Evolutionary conservation across 2,888 invertebrate genomes (phyloP), one percentile per base, ranked within the genome.

Genomic region (Drosophila leonis): DNA sequence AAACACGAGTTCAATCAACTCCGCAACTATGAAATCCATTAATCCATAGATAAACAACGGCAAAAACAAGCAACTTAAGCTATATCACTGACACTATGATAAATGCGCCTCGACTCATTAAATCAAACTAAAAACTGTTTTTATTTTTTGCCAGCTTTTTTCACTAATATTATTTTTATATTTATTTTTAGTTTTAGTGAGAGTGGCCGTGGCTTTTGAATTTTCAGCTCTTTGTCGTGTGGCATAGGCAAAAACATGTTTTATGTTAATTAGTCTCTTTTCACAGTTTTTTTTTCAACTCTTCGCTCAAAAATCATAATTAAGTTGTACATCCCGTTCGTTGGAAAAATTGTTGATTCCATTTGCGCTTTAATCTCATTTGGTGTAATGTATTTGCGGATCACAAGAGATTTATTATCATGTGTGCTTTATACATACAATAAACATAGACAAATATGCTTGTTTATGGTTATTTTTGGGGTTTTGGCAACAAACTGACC

Each of bases 91-190:
- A 66, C 68, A 70, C 72, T 75, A 68, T 85, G 85, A 85, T 83
- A 77, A 87, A 85, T 89, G 84, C 69, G 79, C 66, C 33, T 60
- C 57, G 67, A 73, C 80, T 83, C 89, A 87, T 89, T 87, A 87
- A 89, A 82, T 87, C 67, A 72, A 61, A 62, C 73, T 35, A 41
- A 63, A 41, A 65, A 54, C 54, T 54, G 10, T 49, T n/a, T 48
- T 29, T 29, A 10, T 49, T 55, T 59, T 68, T 72, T 75, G 39
- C 55, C 54, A 59, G 12, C 51, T 60, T 61, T 60, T 29, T 56
- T 33, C 55, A 35, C 39, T 65, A 51, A n/a, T 66, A 44, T 60
- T 56, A 29, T 63, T 59, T 35, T 42, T 56, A 29, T 63, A 55
- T 35, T 42, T 61, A 44, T 37, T 59, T 49, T 51, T 35, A 41